Percentiles rank a stretch among this genome's conserved stretches.
phyloP scores from a whole-genome alignment of 53 echinoderm and acorn worm genomes.

The Luidia sarsii region DNA sequence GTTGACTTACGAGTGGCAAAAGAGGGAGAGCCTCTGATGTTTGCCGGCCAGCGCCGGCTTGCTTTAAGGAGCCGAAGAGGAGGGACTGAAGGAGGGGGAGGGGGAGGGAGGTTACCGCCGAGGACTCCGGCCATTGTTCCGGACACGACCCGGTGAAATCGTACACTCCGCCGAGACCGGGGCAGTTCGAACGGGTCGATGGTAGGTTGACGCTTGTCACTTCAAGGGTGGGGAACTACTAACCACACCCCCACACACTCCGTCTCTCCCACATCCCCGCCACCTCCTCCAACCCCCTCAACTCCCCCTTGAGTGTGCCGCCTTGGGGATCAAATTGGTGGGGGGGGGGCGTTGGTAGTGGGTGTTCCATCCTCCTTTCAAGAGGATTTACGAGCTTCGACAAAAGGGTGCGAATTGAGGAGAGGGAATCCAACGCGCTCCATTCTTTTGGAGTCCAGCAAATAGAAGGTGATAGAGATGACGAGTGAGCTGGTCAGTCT shows the following conservation, averaged over 20 bases:
- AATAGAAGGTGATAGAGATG: too few species aligned
- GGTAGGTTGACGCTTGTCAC: background rate
- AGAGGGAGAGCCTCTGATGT: constrained; percentile 27
- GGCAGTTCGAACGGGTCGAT: background rate
- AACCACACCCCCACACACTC: too few species aligned
- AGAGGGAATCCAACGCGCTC: background rate
- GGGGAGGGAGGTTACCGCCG: background rate
- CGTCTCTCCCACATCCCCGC: too few species aligned
- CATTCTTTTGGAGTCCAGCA: too few species aligned
- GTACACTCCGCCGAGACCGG: background rate
- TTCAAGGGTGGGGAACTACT: too few species aligned
- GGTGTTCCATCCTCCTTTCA: too few species aligned
- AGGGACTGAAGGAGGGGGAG: too few species aligned
- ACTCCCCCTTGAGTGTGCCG: constrained; percentile 25
- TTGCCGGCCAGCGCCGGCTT: constrained; percentile 13
- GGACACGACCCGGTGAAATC: constrained; percentile 24
- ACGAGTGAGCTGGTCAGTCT: too few species aligned
- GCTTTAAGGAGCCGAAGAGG: background rate
- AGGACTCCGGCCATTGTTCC: constrained; percentile 17
- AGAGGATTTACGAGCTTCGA: constrained; percentile 13
- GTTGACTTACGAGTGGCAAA: too few species aligned
- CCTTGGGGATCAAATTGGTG: background rate
- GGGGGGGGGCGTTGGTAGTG: too few species aligned
- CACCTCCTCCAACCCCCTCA: too few species aligned
- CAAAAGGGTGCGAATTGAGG: constrained; percentile 51